Evolutionary conservation across 2,797 vertebrate genomes (phyloP).

Genomic region (Calcarius lapponicus): DNA sequence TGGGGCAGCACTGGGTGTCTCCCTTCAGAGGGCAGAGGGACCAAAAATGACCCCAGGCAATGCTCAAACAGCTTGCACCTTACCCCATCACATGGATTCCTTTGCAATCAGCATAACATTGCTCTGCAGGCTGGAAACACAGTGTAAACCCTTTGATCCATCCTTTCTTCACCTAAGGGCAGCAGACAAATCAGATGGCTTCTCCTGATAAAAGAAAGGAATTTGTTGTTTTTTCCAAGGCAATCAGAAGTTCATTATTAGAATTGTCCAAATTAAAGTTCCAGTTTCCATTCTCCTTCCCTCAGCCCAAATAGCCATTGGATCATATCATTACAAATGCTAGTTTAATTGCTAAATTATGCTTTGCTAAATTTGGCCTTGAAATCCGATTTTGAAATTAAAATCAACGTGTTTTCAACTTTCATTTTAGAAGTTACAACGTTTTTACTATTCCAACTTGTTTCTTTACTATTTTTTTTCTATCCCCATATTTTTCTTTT

Average conservation of each 20-base stretch:
- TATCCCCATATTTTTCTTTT: neutral
- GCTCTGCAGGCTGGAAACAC: constrained; percentile 28
- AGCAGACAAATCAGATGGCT: constrained; percentile 64
- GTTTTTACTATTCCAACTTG: neutral
- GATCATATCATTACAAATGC: neutral
- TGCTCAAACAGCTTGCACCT: neutral
- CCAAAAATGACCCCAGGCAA: constrained; percentile 40
- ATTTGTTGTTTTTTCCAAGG: constrained; percentile 37
- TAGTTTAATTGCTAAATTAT: neutral
- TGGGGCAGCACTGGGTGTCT: neutral
- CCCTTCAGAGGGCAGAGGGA: neutral
- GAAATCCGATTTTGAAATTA: neutral
- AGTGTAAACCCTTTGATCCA: constrained; percentile 53
- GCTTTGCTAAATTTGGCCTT: neutral
- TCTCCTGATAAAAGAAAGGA: constrained; percentile 54
- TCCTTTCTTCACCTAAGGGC: constrained; percentile 57
- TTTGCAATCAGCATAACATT: constrained; percentile 55
- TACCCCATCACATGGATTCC: constrained; percentile 52
- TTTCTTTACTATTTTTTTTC: neutral
- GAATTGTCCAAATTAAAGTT: constrained; percentile 17
- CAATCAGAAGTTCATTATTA: constrained; percentile 57
- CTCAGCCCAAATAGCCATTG: neutral
- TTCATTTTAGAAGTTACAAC: neutral
- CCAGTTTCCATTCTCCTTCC: neutral
- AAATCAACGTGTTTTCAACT: neutral